Base-by-base conservation (phyloP, 2,797 vertebrate genomes). In the Amblyraja radiata region DNA sequence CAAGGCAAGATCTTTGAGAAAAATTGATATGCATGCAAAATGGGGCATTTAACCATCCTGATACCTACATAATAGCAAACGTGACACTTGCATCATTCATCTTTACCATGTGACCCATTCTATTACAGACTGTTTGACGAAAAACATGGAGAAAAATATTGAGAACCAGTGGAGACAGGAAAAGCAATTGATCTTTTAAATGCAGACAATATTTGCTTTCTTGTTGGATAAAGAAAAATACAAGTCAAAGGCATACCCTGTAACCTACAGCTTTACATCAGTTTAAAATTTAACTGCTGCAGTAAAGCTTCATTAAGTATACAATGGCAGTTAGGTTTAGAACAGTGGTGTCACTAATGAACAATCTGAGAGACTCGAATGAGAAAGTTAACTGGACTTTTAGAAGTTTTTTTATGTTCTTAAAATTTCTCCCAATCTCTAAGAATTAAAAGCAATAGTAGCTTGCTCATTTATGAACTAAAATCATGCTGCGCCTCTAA, bases 31-130 rank as follows among this genome's bases (percentile, higher is more conserved):
- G 94, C 97, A 97, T 97, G 97, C 97, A 96, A 91, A 93, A 71
- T 83, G 94, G 93, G 94, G 11, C 95, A 95, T 95, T 95, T 95
- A 74, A 94, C 93, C 94, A 95, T 94, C 68, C 94, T 94, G 96
- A 97, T 99, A 99, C 98, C 98, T 99, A 99, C 96, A 95, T 96
- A 96, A 97, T 95, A 96, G 96, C 97, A 96, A 95, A 94, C 96
- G 94, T 97, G 97, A 95, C 95, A 96, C 97, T 95, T 96, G 96
- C 96, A 96, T 96, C 95, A 96, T 97, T 99, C 98, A 99, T 98
- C 98, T 98, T 97, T 98, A 98, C 98, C 97, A 98, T 96, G 98
- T 97, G 96, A 98, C 98, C 98, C 98, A 98, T 97, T 98, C 98
- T 97, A 97, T 98, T 97, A 99, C 97, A 96, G 98, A 99, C 98